Conservation (phyloP, 1,140 invertebrate species). For the Drosophila jambulina region DNA sequence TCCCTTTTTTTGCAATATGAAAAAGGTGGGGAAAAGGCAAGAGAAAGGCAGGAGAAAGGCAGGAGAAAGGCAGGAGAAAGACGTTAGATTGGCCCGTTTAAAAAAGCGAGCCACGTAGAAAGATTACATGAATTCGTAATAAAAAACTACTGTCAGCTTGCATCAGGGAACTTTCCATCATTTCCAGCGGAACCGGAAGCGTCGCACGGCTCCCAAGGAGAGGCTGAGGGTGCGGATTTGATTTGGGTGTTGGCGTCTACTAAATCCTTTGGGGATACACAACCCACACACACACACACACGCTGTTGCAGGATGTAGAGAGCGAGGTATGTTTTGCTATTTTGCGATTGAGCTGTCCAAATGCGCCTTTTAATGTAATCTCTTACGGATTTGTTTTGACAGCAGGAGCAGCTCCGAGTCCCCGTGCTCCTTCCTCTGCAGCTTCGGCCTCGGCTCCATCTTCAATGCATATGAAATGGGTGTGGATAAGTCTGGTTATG, state of each 20-base stretch:
- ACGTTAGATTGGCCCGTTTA: constrained; percentile 36
- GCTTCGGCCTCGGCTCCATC: not conserved
- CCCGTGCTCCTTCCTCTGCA: not conserved
- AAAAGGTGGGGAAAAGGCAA: no score
- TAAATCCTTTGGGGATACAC: constrained; percentile 66
- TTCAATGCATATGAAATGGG: constrained; percentile 68
- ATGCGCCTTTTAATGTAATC: constrained; percentile 82
- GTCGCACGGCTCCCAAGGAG: constrained; percentile 8
- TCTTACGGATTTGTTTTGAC: constrained; percentile 83
- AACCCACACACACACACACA: constrained; percentile 13
- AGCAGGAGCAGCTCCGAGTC: constrained; percentile 40
- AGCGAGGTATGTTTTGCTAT: constrained; percentile 54
- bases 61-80: not conserved
- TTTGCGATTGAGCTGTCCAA: constrained; percentile 80
- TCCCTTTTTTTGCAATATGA: not conserved
- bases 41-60: not conserved
- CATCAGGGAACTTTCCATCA: constrained; percentile 72
- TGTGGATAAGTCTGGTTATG: constrained; percentile 45
- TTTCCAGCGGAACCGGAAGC: constrained; percentile 38
- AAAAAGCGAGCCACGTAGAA: constrained; percentile 57
- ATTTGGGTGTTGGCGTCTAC: constrained; percentile 65
- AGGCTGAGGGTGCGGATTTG: constrained; percentile 49
- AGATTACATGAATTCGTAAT: constrained; percentile 70
- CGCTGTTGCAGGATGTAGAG: not conserved
- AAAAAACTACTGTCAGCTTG: constrained; percentile 69